Percentiles rank a stretch among this genome's conserved stretches.
Conservation (phyloP, 2,113 vertebrate species). For the Phylloscopus trochiloides region DNA sequence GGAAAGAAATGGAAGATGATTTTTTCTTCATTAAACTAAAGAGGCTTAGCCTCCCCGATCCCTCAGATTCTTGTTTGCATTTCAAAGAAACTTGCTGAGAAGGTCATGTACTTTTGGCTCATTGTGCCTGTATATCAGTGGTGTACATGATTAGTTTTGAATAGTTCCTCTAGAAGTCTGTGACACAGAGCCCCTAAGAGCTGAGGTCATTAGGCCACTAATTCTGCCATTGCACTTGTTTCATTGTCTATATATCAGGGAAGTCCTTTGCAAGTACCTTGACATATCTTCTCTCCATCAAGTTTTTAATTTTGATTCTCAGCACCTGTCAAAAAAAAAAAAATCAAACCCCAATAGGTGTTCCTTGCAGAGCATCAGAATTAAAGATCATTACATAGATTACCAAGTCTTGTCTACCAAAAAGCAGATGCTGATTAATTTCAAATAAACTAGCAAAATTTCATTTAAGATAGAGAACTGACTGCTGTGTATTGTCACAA, state of each 20-base stretch:
- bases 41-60: background rate
- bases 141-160: background rate
- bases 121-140: background rate
- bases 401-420: background rate
- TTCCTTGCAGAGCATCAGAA: background rate
- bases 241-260: background rate
- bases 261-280: background rate
- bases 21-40: background rate
- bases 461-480: background rate
- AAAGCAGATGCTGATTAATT: background rate
- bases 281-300: background rate
- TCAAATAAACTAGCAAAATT: background rate
- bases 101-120: background rate
- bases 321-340: background rate
- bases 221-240: background rate
- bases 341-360: background rate
- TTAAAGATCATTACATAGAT: background rate
- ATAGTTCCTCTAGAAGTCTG: background rate
- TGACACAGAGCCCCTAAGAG: background rate
- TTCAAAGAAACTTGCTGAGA: background rate
- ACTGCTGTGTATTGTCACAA: background rate
- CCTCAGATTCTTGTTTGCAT: background rate
- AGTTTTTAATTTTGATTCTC: background rate
- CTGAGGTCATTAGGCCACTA: background rate
- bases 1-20: background rate